Percentiles rank a stretch among this genome's conserved stretches.
phyloP scores from a whole-genome alignment of 92 coral and sea anemone genomes.

The Zoanthus sansibaricus region DNA sequence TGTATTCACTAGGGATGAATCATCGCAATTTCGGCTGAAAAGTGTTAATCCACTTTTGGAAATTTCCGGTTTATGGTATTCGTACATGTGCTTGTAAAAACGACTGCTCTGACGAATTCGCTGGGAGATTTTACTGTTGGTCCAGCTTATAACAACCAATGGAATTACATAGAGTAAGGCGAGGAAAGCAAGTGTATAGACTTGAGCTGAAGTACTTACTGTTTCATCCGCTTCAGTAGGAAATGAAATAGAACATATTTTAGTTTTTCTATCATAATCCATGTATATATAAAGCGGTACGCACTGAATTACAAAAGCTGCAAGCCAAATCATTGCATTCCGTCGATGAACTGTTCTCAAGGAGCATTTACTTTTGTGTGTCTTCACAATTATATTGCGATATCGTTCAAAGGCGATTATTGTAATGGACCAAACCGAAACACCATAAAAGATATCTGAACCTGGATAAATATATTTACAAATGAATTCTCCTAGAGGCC shows the following conservation, averaged over 20 bases:
- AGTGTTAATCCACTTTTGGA: not conserved
- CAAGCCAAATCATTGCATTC: constrained; percentile 14
- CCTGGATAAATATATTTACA: constrained; percentile 36
- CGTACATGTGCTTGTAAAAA: constrained; percentile 14
- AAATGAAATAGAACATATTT: not conserved
- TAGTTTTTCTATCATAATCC: constrained; percentile 1
- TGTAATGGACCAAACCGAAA: constrained; percentile 33
- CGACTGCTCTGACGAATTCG: constrained; percentile 26
- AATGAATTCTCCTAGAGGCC: constrained; percentile 29
- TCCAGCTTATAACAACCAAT: constrained; percentile 14
- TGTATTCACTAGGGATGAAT: too few species aligned
- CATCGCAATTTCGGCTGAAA: not conserved
- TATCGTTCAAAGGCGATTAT: constrained; percentile 35
- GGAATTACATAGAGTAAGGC: constrained; percentile 33
- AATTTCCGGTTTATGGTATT: not conserved
- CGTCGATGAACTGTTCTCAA: not conserved
- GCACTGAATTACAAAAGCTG: constrained; percentile 8
- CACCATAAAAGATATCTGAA: constrained; percentile 33
- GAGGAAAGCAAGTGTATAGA: constrained; percentile 14
- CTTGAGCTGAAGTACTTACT: constrained; percentile 7
- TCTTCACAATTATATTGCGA: constrained; percentile 5
- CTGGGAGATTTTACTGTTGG: constrained; percentile 19
- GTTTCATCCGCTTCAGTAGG: not conserved
- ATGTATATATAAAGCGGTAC: constrained; percentile 19
- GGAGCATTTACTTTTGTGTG: constrained; percentile 7